phyloP scores from a whole-genome alignment of 1,140 invertebrate species.

The Brachystomella parvula region DNA sequence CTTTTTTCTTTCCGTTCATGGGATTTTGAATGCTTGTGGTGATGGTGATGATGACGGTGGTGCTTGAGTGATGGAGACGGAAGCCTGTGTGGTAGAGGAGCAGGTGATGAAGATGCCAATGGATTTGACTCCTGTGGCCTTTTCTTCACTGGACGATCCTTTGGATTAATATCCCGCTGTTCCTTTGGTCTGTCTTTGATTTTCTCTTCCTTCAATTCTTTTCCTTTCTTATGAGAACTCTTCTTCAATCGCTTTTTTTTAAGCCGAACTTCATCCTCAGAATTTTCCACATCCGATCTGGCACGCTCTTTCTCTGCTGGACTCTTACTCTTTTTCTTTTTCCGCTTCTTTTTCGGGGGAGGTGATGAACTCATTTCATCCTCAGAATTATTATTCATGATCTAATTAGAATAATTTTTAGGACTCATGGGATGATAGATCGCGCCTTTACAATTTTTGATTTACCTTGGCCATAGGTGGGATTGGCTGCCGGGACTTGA shows the following conservation, averaged over 20 bases:
- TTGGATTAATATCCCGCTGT: conserved; percentile 4
- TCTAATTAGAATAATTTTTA: too few relatives aligned
- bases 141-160: conserved; percentile 2
- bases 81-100: background rate
- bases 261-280: background rate
- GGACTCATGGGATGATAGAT: too few relatives aligned
- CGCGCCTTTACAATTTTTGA: too few relatives aligned
- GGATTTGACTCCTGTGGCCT: background rate
- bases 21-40: conserved; percentile 38
- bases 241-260: background rate
- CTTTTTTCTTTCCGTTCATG: conserved; percentile 45
- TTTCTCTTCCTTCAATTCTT: background rate
- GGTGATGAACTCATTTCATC: background rate
- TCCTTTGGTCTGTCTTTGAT: conserved; percentile 23
- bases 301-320: background rate
- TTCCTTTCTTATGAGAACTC: background rate
- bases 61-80: conserved; percentile 19
- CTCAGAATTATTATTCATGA: too few relatives aligned
- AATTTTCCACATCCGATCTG: conserved; percentile 4
- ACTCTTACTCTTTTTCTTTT: conserved; percentile 6
- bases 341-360: background rate
- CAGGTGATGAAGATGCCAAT: too few relatives aligned
- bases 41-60: conserved; percentile 39
- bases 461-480: background rate
- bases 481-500: background rate